Percentiles rank a stretch among this genome's conserved stretches.
phyloP scores from a whole-genome alignment of 1,140 invertebrate genomes.

The Drosophila sp. region DNA sequence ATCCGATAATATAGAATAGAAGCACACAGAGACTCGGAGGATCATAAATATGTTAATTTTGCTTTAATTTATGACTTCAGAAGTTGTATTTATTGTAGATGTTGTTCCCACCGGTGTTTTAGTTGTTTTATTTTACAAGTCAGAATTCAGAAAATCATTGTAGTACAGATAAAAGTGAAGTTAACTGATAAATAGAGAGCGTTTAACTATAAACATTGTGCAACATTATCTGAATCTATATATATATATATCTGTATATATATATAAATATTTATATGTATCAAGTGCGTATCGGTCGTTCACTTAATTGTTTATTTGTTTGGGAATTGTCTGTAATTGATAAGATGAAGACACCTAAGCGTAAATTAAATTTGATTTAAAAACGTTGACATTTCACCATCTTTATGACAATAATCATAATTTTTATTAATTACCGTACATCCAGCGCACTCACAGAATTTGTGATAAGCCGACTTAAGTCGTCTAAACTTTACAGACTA shows the following conservation, averaged over 20 bases:
- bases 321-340: constrained; percentile 28
- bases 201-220: neutral
- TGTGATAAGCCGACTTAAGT: constrained; percentile 1
- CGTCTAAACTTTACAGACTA: too few species aligned
- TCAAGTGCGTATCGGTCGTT: constrained; percentile 40
- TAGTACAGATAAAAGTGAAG: neutral
- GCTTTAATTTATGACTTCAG: too few species aligned
- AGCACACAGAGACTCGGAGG: too few species aligned
- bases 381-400: constrained; percentile 25
- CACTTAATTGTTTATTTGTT: constrained; percentile 38
- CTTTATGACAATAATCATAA: constrained; percentile 37
- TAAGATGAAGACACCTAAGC: constrained; percentile 25
- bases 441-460: neutral
- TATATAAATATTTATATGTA: neutral
- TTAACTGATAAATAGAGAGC: neutral
- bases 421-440: constrained; percentile 38
- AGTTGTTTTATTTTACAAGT: too few species aligned
- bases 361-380: constrained; percentile 36
- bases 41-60: too few species aligned
- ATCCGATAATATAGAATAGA: too few species aligned
- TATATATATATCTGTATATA: neutral
- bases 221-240: neutral
- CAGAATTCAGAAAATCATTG: neutral
- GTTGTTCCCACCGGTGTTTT: too few species aligned
- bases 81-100: too few species aligned